Percentiles rank a stretch among this genome's conserved stretches.
phyloP scores from a whole-genome alignment of 2,888 invertebrate genomes.

The Aleiodes alternator region DNA sequence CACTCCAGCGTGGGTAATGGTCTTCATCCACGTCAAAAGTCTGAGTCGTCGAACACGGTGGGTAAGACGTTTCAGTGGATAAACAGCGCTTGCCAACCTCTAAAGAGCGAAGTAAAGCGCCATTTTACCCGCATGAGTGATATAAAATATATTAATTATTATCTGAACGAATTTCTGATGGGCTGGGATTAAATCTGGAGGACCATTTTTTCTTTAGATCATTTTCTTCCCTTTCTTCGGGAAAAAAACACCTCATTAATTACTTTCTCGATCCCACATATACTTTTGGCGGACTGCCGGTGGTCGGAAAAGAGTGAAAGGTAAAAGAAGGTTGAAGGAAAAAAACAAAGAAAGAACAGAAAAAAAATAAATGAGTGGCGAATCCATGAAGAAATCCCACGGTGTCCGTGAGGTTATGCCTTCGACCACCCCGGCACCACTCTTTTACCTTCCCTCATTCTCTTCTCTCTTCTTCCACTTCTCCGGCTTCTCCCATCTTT shows the following conservation, averaged over 20 bases:
- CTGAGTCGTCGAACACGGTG: no score
- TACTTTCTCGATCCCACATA: slow-evolving; percentile 36
- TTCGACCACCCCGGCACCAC: slow-evolving; percentile 60
- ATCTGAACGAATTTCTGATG: no score
- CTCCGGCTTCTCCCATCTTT: slow-evolving; percentile 4
- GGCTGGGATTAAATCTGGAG: not conserved
- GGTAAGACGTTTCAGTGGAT: no score
- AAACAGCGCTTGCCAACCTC: no score
- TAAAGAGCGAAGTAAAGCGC: no score
- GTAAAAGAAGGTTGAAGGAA: slow-evolving; percentile 31
- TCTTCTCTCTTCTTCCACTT: slow-evolving; percentile 50
- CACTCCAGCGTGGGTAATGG: no score
- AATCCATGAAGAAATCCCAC: slow-evolving; percentile 60
- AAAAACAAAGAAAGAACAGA: slow-evolving; percentile 18
- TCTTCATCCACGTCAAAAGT: no score
- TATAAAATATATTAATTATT: no score
- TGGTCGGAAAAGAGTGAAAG: slow-evolving; percentile 36
- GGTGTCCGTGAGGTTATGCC: slow-evolving; percentile 57
- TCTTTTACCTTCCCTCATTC: slow-evolving; percentile 52
- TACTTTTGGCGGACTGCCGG: slow-evolving; percentile 28
- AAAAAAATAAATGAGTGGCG: slow-evolving; percentile 49
- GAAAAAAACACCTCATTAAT: slow-evolving; percentile 29
- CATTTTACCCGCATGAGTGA: no score
- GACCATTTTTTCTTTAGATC: not conserved
- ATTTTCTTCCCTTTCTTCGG: not conserved